These are phyloP conservation scores for Muricea muricata DNA, from an alignment of 92 coral and sea anemone species.

Conservation along the genomic window DNA sequence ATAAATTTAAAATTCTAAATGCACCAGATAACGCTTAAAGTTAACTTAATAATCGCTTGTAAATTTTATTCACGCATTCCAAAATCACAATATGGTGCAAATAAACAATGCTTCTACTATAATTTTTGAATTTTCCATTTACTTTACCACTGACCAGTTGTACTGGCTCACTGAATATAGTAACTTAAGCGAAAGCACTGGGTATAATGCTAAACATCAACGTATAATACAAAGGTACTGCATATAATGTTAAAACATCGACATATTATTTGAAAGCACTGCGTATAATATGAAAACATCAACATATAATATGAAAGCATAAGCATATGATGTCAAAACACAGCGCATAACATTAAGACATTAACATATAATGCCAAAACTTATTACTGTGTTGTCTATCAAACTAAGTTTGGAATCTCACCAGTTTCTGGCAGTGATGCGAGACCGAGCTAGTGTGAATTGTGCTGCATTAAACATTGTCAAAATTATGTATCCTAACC, in stretches of 20 bases:
- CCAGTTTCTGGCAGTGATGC: constrained; percentile 57
- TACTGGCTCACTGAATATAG: not conserved
- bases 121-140: too few species aligned
- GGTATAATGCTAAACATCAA: not conserved
- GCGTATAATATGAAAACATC: not conserved
- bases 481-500: constrained; percentile 50
- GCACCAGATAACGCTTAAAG: too few species aligned
- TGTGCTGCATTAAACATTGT: constrained; percentile 62
- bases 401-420: constrained; percentile 44
- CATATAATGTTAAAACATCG: too few species aligned
- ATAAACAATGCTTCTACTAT: too few species aligned
- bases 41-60: too few species aligned
- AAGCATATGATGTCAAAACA: not conserved
- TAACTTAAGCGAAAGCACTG: not conserved
- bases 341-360: not conserved
- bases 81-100: too few species aligned
- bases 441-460: constrained; percentile 76
- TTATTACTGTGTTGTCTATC: constrained; percentile 46
- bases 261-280: too few species aligned
- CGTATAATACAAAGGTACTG: not conserved
- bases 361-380: too few species aligned
- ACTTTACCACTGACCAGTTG: not conserved
- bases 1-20: too few species aligned
- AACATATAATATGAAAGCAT: not conserved
- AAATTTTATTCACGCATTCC: too few species aligned